phyloP scores from a whole-genome alignment of 2,113 vertebrate species.

The Gallinago media region DNA sequence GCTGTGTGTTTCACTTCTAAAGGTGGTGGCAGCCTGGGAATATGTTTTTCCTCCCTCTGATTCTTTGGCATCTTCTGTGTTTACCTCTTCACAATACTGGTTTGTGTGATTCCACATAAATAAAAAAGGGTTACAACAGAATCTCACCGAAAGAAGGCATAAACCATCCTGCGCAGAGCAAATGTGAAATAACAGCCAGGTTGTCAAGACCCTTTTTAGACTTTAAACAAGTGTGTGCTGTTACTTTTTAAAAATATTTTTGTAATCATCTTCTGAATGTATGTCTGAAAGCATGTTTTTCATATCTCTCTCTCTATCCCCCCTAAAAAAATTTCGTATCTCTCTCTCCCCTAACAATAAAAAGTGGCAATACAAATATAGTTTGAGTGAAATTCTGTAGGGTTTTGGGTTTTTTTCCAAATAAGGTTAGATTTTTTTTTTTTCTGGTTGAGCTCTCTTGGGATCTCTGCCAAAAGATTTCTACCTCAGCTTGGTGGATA shows the following conservation, averaged over 20 bases:
- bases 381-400: not conserved
- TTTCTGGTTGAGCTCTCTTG: not conserved
- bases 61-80: not conserved
- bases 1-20: not conserved
- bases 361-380: not conserved
- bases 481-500: not conserved
- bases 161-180: not conserved
- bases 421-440: not conserved
- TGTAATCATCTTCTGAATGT: too few species aligned
- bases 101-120: not conserved
- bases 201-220: not conserved
- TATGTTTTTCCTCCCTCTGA: not conserved
- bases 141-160: not conserved
- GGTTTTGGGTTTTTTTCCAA: not conserved
- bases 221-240: not conserved
- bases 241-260: too few species aligned
- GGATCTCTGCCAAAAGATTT: conserved; percentile 27
- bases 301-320: not conserved
- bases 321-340: not conserved
- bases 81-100: not conserved
- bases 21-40: not conserved
- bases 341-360: not conserved
- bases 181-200: not conserved
- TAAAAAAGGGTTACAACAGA: not conserved
- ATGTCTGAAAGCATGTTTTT: not conserved